phyloP scores from a whole-genome alignment of 2,888 invertebrate species.

The Drosophila longiperda region DNA sequence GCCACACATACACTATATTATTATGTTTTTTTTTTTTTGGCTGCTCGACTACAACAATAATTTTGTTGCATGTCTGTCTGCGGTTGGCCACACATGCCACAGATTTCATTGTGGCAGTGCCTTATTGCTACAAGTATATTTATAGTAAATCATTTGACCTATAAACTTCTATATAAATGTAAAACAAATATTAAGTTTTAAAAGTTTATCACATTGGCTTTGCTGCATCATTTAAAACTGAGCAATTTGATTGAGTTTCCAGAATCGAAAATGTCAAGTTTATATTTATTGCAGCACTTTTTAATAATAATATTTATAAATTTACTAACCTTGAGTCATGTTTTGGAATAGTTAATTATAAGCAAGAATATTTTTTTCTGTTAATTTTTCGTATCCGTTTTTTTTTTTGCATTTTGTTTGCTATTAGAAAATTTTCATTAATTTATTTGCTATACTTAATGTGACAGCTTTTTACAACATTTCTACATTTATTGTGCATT shows the following conservation, averaged over 20 bases:
- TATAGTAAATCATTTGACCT: slow-evolving; percentile 33
- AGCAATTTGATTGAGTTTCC: not conserved
- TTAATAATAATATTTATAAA: not conserved
- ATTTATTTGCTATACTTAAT: slow-evolving; percentile 13
- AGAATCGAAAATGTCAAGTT: not conserved
- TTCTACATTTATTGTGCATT: not conserved
- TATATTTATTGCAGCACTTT: not conserved
- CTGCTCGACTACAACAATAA: slow-evolving; percentile 55
- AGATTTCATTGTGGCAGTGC: slow-evolving; percentile 27
- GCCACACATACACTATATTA: slow-evolving; percentile 59
- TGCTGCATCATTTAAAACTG: not conserved
- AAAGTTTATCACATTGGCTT: not conserved
- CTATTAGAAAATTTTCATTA: not conserved
- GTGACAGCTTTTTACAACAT: slow-evolving; percentile 16
- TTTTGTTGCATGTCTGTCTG: slow-evolving; percentile 65
- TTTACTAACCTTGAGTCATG: not conserved
- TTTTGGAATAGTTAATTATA: not conserved
- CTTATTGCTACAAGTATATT: slow-evolving; percentile 5
- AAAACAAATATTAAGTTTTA: not conserved
- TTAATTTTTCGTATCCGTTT: not conserved
- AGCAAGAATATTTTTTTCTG: not conserved
- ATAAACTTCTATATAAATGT: slow-evolving; percentile 1
- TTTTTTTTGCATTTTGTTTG: not conserved
- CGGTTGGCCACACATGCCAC: slow-evolving; percentile 62
- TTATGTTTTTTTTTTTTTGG: slow-evolving; percentile 39